Base-by-base conservation (phyloP, 2,888 invertebrate genomes). In the Hipparchia sbordonii region DNA sequence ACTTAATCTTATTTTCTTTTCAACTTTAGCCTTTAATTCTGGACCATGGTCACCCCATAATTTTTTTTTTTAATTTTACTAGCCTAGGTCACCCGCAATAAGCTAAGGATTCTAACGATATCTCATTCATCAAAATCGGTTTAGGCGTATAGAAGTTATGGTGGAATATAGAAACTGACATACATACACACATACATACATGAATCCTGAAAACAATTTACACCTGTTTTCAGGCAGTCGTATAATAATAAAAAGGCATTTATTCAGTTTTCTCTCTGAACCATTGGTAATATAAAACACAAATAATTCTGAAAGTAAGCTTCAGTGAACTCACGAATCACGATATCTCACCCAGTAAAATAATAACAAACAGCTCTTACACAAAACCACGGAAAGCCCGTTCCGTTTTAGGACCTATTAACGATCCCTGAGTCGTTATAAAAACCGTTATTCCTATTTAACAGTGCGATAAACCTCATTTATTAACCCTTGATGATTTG, bases 401-500 rank as follows among this genome's bases (percentile, higher is more conserved):
- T 77, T 79, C 78, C 77, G 77, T 78, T 80, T 80, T 77, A 81
- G 72, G 76, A 77, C 71, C 79, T 80, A 79, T 79, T 81, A 80
- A 80, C 78, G 76, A 77, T 74, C 71, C 63, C 72, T 71, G 73
- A 61, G 48, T 62, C 70, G 75, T 77, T 78, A 76, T 79, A 78
- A 76, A 78, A 82, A 80, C 77, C 78, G 79, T 84, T 82, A 84
- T 81, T 79, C 79, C 76, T 81, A 79, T 84, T 85, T 86, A 75
- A 85, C 84, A 78, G 82, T 81, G 83, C 84, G 84, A 85, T 87
- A 86, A 87, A 88, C 80, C 84, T 85, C 84, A 76, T 76, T 77
- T 77, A 77, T 77, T 77, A 77, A 78, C 77, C 79, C 79, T 77
- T 78, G 77, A 77, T 60, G 57, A 68, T 33, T 1, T 46, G 56